phyloP scores from a whole-genome alignment of 1,140 invertebrate species.

The Onthophagus taurus region DNA sequence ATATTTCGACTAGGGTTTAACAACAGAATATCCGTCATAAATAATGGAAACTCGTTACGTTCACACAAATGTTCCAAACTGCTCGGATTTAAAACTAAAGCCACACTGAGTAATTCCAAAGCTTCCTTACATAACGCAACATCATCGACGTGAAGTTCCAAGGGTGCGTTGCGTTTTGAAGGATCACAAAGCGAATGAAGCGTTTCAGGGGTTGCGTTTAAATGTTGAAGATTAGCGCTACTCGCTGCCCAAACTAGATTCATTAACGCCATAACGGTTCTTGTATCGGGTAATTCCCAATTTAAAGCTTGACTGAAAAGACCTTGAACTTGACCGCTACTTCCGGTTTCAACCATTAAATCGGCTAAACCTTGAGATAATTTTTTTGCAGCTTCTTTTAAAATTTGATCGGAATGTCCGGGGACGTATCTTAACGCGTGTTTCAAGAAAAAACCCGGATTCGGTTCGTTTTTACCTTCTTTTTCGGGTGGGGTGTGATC shows the following conservation, averaged over 20 bases:
- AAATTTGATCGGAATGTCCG: constrained; percentile 54
- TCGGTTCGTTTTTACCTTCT: constrained; percentile 37
- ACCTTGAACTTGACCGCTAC: constrained; percentile 29
- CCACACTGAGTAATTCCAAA: constrained; percentile 83
- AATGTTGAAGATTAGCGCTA: constrained; percentile 56
- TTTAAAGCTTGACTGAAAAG: constrained; percentile 45
- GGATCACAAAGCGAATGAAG: constrained; percentile 48
- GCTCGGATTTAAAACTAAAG: constrained; percentile 74
- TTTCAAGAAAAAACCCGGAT: constrained; percentile 51
- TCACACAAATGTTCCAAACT: constrained; percentile 62
- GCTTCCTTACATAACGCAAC: constrained; percentile 79
- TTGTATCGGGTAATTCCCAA: constrained; percentile 55
- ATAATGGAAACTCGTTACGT: constrained; percentile 80
- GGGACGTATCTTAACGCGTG: constrained; percentile 62
- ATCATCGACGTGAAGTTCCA: constrained; percentile 44
- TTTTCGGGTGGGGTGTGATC: constrained; percentile 38
- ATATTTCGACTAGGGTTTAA: constrained; percentile 63
- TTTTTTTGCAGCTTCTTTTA: constrained; percentile 63
- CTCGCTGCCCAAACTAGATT: constrained; percentile 71
- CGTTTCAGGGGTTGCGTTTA: constrained; percentile 55
- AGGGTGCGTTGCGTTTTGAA: constrained; percentile 40
- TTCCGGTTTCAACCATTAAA: constrained; percentile 31
- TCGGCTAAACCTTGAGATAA: constrained; percentile 64
- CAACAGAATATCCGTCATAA: constrained; percentile 82
- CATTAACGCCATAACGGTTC: constrained; percentile 59